Conservation (phyloP, 2,797 vertebrate species). For the Bradypus variegatus region DNA sequence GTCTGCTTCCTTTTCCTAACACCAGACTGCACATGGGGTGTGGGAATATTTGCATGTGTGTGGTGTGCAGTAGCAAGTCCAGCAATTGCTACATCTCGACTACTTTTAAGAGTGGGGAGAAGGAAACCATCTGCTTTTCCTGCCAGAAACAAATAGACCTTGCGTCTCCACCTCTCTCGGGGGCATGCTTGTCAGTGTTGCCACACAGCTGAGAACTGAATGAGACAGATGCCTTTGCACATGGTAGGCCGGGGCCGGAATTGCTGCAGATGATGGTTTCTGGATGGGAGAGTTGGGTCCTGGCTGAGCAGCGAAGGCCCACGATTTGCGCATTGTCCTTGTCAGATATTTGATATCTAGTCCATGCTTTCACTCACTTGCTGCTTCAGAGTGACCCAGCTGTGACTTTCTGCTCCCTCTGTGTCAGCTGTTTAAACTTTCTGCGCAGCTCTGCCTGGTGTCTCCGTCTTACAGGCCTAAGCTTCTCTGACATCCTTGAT, state of each 20-base stretch:
- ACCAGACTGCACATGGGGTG: background rate
- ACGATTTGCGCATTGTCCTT: background rate
- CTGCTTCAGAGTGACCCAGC: background rate
- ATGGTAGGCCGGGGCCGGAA: background rate
- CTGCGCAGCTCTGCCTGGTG: background rate
- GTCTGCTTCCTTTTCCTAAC: slow-evolving; percentile 18
- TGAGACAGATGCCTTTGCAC: background rate
- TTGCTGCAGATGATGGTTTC: background rate
- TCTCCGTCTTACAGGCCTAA: background rate
- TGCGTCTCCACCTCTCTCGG: background rate
- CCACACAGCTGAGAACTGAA: background rate
- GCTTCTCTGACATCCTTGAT: background rate
- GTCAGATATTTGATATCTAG: background rate
- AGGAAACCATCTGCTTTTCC: slow-evolving; percentile 6
- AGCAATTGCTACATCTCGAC: background rate
- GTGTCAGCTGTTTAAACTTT: background rate
- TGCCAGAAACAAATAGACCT: slow-evolving; percentile 1
- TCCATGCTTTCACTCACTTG: background rate
- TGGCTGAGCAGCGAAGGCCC: background rate
- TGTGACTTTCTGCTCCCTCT: background rate
- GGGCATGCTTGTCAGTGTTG: background rate
- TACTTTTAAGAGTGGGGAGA: background rate
- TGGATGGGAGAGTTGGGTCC: background rate
- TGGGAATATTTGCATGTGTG: background rate
- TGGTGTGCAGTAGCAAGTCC: background rate